Conservation (phyloP, 2,113 vertebrate genomes). For the Podocnemis expansa region DNA sequence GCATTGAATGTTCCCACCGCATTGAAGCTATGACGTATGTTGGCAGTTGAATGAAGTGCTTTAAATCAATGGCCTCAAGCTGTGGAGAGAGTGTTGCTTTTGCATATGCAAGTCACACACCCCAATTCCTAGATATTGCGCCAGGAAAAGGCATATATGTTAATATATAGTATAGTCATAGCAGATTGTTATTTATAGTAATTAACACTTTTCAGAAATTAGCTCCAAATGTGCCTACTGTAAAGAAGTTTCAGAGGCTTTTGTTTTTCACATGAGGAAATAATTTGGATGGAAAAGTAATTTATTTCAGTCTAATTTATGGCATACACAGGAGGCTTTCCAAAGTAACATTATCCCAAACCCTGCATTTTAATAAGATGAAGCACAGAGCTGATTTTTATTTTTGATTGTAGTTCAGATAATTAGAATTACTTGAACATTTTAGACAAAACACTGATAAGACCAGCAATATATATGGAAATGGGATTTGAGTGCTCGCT, state of each 20-base stretch:
- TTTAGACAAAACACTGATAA: conserved; percentile 70
- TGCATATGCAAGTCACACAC: not conserved
- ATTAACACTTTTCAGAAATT: conserved; percentile 41
- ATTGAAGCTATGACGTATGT: not conserved
- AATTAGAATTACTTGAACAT: conserved; percentile 59
- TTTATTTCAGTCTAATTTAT: conserved; percentile 66
- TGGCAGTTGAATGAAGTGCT: not conserved
- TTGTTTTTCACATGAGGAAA: conserved; percentile 34
- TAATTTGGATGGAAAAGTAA: conserved; percentile 57
- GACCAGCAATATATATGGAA: conserved; percentile 71
- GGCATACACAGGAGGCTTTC: conserved; percentile 47
- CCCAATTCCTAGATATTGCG: not conserved
- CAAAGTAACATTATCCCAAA: conserved; percentile 31
- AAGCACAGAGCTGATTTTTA: conserved; percentile 40
- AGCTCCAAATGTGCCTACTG: not conserved
- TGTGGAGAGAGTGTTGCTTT: conserved; percentile 1
- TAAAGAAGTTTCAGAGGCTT: not conserved
- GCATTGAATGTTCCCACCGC: not conserved
- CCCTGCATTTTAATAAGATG: conserved; percentile 59
- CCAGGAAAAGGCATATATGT: not conserved
- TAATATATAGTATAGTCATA: not conserved
- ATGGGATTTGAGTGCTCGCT: conserved; percentile 53
- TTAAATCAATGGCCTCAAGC: conserved; percentile 23
- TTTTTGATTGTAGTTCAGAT: conserved; percentile 60
- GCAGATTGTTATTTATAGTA: not conserved